phyloP scores from a whole-genome alignment of 2,797 vertebrate genomes.

The Chanos chanos region DNA sequence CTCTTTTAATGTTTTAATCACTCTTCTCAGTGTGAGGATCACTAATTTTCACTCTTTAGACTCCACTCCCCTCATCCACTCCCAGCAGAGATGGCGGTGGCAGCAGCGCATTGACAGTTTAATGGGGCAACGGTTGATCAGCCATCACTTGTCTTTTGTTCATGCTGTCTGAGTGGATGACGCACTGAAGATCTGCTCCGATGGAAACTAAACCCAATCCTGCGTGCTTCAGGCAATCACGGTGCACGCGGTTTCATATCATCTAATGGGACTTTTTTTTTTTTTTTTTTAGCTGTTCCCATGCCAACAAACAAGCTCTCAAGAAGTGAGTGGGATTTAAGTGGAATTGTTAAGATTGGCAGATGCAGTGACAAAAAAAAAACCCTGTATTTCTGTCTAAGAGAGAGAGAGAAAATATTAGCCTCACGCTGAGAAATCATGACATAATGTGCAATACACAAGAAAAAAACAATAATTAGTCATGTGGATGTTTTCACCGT shows the following conservation, averaged over 20 bases:
- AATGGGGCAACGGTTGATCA: constrained; percentile 28
- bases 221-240: constrained; percentile 30
- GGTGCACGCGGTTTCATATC: constrained; percentile 29
- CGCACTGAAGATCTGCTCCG: constrained; percentile 26
- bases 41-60: too few species aligned
- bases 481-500: too few species aligned
- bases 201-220: constrained; percentile 31
- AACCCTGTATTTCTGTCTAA: too few species aligned
- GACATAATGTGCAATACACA: too few species aligned
- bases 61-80: too few species aligned
- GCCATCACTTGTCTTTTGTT: constrained; percentile 30
- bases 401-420: constrained; percentile 12
- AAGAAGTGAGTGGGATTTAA: constrained; percentile 21
- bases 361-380: too few species aligned
- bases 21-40: too few species aligned
- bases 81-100: background rate
- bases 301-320: constrained; percentile 44
- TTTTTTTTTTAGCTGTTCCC: constrained; percentile 45
- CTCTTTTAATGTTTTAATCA: too few species aligned
- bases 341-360: constrained; percentile 8
- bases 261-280: constrained; percentile 40
- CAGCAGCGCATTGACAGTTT: too few species aligned
- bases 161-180: constrained; percentile 25
- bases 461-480: too few species aligned
- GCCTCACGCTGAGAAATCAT: too few species aligned